Percentiles rank a stretch among this genome's conserved stretches.
Conservation (phyloP, 2,888 invertebrate genomes). For the Mythimna impura region DNA sequence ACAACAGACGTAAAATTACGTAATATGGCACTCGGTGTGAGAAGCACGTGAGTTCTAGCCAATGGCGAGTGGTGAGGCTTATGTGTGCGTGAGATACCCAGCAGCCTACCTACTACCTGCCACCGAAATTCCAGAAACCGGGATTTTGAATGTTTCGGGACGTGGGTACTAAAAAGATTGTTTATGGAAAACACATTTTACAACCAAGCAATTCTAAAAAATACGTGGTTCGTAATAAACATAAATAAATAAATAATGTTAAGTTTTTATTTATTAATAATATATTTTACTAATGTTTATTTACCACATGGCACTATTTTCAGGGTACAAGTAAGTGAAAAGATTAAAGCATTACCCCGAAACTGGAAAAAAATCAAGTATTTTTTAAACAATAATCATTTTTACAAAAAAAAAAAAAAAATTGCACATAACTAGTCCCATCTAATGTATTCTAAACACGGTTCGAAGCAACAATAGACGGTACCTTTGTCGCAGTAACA, state of each 20-base stretch:
- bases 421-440: not conserved
- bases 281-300: not conserved
- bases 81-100: slow-evolving; percentile 13
- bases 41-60: slow-evolving; percentile 33
- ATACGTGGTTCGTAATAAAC: too few relatives aligned
- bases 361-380: too few relatives aligned
- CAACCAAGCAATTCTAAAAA: too few relatives aligned
- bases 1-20: not conserved
- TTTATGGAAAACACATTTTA: too few relatives aligned
- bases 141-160: slow-evolving; percentile 58
- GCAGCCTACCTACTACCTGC: slow-evolving; percentile 46
- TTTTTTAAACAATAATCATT: not conserved
- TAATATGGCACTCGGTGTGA: slow-evolving; percentile 17
- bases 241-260: too few relatives aligned
- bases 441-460: slow-evolving; percentile 44
- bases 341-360: too few relatives aligned
- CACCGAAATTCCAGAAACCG: slow-evolving; percentile 50
- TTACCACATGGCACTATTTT: not conserved
- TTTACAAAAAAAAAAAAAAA: not conserved
- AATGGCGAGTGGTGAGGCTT: slow-evolving; percentile 3
- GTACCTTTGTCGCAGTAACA: slow-evolving; percentile 24
- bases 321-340: too few relatives aligned
- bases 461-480: slow-evolving; percentile 21
- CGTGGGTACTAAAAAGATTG: not conserved
- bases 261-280: too few relatives aligned